Conservation (phyloP, 2,797 vertebrate genomes). For the Centroberyx gerrardi region DNA sequence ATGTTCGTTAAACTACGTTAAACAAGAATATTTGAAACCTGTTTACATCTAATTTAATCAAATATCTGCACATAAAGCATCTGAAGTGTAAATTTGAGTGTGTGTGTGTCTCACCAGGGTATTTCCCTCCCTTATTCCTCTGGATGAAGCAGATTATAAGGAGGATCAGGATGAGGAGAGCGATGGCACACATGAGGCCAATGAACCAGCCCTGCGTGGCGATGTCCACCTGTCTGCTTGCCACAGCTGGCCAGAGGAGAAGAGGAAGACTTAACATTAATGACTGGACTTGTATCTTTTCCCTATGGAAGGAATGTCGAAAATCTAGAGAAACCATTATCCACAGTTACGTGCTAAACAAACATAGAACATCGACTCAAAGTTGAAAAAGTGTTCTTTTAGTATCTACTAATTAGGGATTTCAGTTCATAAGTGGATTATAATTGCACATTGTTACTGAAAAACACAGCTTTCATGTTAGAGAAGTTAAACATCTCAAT, state of each 20-base stretch:
- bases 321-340: not conserved
- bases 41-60: too few species aligned
- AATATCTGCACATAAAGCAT: too few species aligned
- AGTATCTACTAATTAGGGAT: constrained; percentile 26
- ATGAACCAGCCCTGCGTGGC: constrained; percentile 99
- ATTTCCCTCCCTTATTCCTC: constrained; percentile 99
- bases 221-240: constrained; percentile 96
- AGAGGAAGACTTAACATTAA: constrained; percentile 38
- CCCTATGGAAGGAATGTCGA: not conserved
- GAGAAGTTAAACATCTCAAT: constrained; percentile 52
- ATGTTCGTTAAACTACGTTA: too few species aligned
- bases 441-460: constrained; percentile 41
- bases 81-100: too few species aligned
- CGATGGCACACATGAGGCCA: constrained; percentile 98
- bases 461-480: constrained; percentile 43
- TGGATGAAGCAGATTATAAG: constrained; percentile 99
- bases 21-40: too few species aligned
- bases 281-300: not conserved
- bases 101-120: constrained; percentile 89
- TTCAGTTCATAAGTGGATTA: constrained; percentile 38
- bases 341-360: constrained; percentile 8
- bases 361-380: constrained; percentile 7
- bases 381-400: not conserved
- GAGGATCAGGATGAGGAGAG: constrained; percentile 96
- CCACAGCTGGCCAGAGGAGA: constrained; percentile 88